Base-by-base conservation (phyloP, 2,797 vertebrate genomes). In the Malacoraja senta region DNA sequence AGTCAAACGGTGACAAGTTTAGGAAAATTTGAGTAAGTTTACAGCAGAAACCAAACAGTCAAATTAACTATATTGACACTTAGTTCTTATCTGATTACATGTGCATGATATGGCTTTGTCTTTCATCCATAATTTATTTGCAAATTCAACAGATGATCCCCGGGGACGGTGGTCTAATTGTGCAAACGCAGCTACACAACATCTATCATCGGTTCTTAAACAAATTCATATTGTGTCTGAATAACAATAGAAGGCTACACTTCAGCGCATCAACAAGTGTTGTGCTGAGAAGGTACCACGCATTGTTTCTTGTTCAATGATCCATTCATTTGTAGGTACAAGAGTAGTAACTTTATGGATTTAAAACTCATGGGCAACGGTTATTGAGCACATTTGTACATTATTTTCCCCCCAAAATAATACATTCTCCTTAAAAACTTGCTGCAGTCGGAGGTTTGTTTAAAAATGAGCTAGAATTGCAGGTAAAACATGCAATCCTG, bases 221-320 rank as follows among this genome's bases (percentile, higher is more conserved):
- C 38, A 91, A 86, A 44, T 44, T 44, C 63, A 90, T 32, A 35
- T 90, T 61, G 65, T 32, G 32, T 32, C 61, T 88, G 10, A 65
- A 88, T 63, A 35, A 10, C 24, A 9, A 19, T 44, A 65, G 32
- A 90, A 72, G 88, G 19, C 35, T 44, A 61, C 15, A 61, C 79
- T 9, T 44, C 53, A n/a, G 76, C 44, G 19, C 9, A 19, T 91
- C 65, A 72, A 61, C 65, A 91, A 24, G 35, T 91, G 68, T 91
- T 38, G 61, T 35, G 24, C 19, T 44, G 12, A 68, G 13, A 88
- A 65, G 61, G 24, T 26, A 24, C 19, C 88, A 91, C 15, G 63
- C 65, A 68, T 12, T 44, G 35, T 91, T 91, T 91, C 68, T 91
- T 74, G 35, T 74, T 72, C 68, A 91, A 72, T 71, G 32, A 91